Evolutionary conservation across 30 jellyfish, hydroid and myxozoan species (phyloP).

Genomic region (Phacellophora camtschatica): DNA sequence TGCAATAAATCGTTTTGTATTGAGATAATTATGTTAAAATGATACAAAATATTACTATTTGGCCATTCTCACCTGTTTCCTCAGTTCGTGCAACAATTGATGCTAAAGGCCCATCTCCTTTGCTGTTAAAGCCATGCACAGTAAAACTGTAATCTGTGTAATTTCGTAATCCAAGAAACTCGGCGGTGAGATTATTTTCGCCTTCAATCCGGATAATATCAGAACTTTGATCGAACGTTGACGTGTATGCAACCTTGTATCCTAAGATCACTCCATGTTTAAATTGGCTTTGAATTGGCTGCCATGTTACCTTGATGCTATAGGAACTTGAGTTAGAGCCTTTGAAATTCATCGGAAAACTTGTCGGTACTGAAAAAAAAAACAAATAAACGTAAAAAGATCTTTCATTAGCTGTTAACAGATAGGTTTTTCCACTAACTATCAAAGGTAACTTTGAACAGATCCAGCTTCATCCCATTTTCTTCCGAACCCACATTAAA

Average conservation of each 20-base stretch:
- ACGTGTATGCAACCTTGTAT: background rate
- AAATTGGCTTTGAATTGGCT: background rate
- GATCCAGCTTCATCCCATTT: too few relatives aligned
- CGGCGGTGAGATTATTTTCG: background rate
- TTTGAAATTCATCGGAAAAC: background rate
- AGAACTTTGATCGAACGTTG: background rate
- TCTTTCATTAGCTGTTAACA: too few relatives aligned
- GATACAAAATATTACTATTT: too few relatives aligned
- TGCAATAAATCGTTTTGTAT: too few relatives aligned
- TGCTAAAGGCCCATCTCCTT: slow-evolving; percentile 9
- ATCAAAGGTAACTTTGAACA: too few relatives aligned
- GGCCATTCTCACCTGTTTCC: slow-evolving; percentile 1
- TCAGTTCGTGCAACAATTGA: slow-evolving; percentile 1
- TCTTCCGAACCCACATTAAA: too few relatives aligned
- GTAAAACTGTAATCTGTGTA: background rate
- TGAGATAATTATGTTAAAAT: too few relatives aligned
- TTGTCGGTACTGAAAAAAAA: slow-evolving; percentile 12
- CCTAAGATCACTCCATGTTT: slow-evolving; percentile 31
- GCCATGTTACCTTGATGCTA: slow-evolving; percentile 23
- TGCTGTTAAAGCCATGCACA: slow-evolving; percentile 16
- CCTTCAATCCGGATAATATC: background rate
- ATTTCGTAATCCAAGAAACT: background rate
- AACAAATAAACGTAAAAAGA: too few relatives aligned
- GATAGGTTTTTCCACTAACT: too few relatives aligned
- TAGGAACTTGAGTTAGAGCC: slow-evolving; percentile 30